Evolutionary conservation across 2,797 vertebrate genomes (phyloP).

Genomic region (Geotrypetes seraphini): DNA sequence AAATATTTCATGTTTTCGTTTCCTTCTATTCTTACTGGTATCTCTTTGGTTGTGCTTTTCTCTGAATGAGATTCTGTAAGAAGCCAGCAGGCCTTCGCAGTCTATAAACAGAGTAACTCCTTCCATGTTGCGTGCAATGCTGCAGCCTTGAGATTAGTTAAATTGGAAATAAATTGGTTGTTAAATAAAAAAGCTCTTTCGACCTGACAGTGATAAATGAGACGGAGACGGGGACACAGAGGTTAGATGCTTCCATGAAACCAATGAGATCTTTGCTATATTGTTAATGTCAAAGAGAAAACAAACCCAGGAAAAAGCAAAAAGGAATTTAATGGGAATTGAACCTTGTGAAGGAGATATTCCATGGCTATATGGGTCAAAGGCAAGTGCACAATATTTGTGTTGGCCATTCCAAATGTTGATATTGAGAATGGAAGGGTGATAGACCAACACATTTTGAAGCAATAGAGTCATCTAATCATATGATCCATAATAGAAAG

Average conservation of each 20-base stretch:
- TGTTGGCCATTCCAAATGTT: no score
- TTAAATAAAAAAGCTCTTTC: constrained; percentile 58
- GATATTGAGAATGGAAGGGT: no score
- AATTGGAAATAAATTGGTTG: constrained; percentile 65
- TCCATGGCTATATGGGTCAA: no score
- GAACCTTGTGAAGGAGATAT: no score
- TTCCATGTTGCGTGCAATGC: constrained; percentile 42
- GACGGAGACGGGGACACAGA: constrained; percentile 31
- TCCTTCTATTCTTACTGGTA: constrained; percentile 16
- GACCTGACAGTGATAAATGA: constrained; percentile 56
- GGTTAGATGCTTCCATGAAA: constrained; percentile 25
- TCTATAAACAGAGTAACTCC: constrained; percentile 30
- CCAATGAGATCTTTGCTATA: constrained; percentile 3
- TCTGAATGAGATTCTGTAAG: constrained; percentile 40
- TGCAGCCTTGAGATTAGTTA: constrained; percentile 50
- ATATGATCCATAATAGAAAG: no score
- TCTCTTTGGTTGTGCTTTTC: constrained; percentile 6
- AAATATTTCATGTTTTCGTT: constrained; percentile 12
- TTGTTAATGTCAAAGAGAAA: background rate
- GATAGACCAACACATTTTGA: no score
- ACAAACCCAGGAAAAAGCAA: no score
- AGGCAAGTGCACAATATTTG: no score
- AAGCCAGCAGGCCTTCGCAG: constrained; percentile 12
- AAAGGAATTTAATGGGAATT: no score
- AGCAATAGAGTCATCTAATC: no score